phyloP scores from a whole-genome alignment of 1,140 invertebrate genomes.

The Chrysopa pallens region DNA sequence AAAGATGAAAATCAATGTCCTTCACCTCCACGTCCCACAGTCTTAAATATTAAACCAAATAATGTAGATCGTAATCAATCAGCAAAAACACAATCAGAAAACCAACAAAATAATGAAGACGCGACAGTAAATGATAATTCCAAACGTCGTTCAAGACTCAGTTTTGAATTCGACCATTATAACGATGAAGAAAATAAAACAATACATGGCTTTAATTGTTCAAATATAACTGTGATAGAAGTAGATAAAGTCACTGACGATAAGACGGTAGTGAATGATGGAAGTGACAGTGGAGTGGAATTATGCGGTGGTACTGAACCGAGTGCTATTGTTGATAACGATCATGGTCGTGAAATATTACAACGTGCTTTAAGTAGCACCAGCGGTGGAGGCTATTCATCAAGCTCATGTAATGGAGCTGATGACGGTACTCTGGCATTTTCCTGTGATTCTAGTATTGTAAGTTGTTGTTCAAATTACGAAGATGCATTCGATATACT shows the following conservation, averaged over 20 bases:
- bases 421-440: slow-evolving; percentile 32
- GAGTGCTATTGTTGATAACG: slow-evolving; percentile 14
- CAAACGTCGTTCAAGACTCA: no score
- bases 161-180: background rate
- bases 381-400: slow-evolving; percentile 21
- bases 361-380: slow-evolving; percentile 30
- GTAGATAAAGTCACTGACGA: background rate
- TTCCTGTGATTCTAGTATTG: slow-evolving; percentile 56
- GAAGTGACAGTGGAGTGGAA: slow-evolving; percentile 63
- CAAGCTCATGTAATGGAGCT: slow-evolving; percentile 28
- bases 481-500: slow-evolving; percentile 35
- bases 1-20: no score
- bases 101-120: no score
- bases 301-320: slow-evolving; percentile 31
- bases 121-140: no score
- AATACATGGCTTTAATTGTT: slow-evolving; percentile 13
- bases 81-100: no score
- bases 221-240: slow-evolving; percentile 17
- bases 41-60: no score
- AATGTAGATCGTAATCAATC: no score
- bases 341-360: slow-evolving; percentile 7
- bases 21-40: no score
- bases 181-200: slow-evolving; percentile 9
- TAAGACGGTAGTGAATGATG: slow-evolving; percentile 24
- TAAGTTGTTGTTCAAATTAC: slow-evolving; percentile 53